phyloP scores from a whole-genome alignment of 2,113 vertebrate genomes.

The Salvelinus fontinalis region DNA sequence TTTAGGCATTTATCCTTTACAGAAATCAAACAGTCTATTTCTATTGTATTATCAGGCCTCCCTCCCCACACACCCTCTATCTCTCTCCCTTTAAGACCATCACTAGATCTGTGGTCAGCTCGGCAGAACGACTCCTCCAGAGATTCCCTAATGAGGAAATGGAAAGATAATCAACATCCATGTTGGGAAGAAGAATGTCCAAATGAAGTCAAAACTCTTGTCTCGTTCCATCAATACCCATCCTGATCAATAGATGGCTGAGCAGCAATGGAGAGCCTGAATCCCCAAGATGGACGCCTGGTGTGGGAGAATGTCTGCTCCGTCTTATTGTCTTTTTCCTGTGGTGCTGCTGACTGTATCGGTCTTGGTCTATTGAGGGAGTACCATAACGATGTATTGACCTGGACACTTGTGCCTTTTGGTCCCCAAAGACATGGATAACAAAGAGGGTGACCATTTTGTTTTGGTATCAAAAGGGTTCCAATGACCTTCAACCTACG shows the following conservation, averaged over 20 bases:
- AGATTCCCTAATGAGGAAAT: background rate
- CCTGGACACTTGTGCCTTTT: slow-evolving; percentile 33
- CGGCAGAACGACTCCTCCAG: background rate
- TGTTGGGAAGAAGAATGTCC: slow-evolving; percentile 1
- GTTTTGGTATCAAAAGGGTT: background rate
- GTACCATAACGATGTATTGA: slow-evolving; percentile 44
- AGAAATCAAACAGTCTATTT: no score
- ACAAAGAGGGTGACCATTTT: slow-evolving; percentile 23
- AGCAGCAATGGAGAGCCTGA: background rate
- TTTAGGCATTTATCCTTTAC: no score
- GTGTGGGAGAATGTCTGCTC: slow-evolving; percentile 19
- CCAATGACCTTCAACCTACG: background rate
- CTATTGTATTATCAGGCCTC: no score
- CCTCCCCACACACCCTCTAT: background rate
- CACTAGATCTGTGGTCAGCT: background rate
- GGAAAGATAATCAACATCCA: slow-evolving; percentile 3
- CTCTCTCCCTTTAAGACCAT: slow-evolving; percentile 10
- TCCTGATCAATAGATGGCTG: background rate
- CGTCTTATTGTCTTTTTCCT: background rate
- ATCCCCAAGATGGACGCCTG: background rate
- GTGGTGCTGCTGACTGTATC: slow-evolving; percentile 2
- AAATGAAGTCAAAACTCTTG: background rate
- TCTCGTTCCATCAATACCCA: background rate
- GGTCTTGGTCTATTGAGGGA: slow-evolving; percentile 23
- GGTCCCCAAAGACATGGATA: slow-evolving; percentile 19